Conservation (phyloP, 2,888 invertebrate genomes). For the Phorcus lineatus region DNA sequence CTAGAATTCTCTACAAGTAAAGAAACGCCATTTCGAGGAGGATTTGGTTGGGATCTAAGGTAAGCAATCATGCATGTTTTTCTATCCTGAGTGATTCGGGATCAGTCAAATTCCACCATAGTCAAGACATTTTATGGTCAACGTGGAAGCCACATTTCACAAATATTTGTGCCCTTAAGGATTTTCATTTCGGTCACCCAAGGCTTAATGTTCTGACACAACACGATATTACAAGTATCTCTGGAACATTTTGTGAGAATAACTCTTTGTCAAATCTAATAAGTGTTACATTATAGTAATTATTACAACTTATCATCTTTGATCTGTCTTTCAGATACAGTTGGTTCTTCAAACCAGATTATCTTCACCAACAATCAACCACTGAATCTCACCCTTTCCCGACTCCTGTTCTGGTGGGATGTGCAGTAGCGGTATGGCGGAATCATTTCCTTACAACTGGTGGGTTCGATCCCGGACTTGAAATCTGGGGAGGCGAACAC, state of each 20-base stretch:
- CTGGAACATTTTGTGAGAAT: too few species aligned
- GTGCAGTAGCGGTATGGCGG: slow-evolving; percentile 95
- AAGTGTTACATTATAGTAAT: too few species aligned
- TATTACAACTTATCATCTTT: background rate
- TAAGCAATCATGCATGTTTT: background rate
- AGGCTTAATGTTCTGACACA: too few species aligned
- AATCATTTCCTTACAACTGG: slow-evolving; percentile 94
- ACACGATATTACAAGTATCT: too few species aligned
- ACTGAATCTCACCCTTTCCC: slow-evolving; percentile 22
- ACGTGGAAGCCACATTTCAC: too few species aligned
- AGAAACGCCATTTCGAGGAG: background rate
- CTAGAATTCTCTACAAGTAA: background rate
- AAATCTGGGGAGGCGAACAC: slow-evolving; percentile 99
- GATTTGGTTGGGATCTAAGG: slow-evolving; percentile 31
- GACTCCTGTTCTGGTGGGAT: slow-evolving; percentile 81
- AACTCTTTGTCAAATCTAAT: too few species aligned
- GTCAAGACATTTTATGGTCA: too few species aligned
- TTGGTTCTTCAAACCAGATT: slow-evolving; percentile 28
- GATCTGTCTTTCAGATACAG: slow-evolving; percentile 26
- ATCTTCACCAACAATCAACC: background rate
- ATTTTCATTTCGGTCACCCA: too few species aligned
- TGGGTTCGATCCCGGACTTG: slow-evolving; percentile 97
- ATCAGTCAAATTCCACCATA: too few species aligned
- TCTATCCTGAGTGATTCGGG: too few species aligned
- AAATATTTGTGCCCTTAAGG: too few species aligned